Conservation (phyloP, 2,797 vertebrate species). For the Macropus fuliginosus region DNA sequence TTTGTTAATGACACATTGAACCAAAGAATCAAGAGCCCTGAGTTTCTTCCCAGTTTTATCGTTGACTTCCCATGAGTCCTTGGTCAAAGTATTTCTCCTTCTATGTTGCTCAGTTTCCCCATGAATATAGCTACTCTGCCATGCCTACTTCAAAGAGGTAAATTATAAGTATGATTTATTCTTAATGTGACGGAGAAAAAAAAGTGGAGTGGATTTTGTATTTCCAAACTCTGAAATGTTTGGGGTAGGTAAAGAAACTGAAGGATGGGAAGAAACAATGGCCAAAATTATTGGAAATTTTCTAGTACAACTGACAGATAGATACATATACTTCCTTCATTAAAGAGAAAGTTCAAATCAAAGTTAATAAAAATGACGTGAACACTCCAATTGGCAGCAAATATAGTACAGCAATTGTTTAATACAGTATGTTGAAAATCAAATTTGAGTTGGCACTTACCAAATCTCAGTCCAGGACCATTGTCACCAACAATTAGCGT, state of each 20-base stretch:
- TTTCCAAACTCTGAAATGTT: conserved; percentile 34
- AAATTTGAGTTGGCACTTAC: background rate
- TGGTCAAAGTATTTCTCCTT: background rate
- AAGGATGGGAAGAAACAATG: background rate
- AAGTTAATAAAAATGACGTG: background rate
- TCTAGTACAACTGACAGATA: background rate
- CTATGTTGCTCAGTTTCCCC: conserved; percentile 11
- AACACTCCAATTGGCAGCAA: background rate
- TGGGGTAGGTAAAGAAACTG: background rate
- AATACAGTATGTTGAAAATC: background rate
- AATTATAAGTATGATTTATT: background rate
- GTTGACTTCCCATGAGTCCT: background rate
- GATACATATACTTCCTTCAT: background rate
- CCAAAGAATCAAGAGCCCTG: background rate
- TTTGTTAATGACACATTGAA: background rate
- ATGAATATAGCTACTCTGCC: background rate
- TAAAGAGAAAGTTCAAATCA: background rate
- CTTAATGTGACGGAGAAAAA: background rate
- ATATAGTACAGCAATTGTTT: background rate
- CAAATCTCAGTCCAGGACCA: background rate
- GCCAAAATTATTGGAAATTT: background rate
- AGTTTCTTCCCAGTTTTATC: background rate
- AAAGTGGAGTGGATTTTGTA: background rate
- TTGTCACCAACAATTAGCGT: background rate
- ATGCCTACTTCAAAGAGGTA: background rate